Percentiles rank a stretch among this genome's conserved stretches.
Conservation (phyloP, 2,113 vertebrate species). For the Oncorhynchus gorbuscha region DNA sequence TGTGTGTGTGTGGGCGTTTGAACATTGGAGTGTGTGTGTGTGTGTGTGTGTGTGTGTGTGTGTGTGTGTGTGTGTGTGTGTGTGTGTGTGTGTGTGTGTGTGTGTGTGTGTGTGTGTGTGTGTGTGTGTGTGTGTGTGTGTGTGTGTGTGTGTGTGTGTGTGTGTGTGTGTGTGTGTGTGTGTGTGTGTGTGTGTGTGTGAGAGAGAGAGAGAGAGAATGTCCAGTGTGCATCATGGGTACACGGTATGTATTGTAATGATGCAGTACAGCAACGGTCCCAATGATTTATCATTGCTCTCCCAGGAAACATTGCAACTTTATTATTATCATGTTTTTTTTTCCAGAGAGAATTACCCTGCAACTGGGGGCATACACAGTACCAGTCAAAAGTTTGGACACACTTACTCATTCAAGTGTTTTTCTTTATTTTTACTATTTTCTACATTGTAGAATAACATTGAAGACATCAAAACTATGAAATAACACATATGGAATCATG, state of each 20-base stretch:
- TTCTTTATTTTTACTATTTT: too few species aligned
- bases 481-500: too few species aligned
- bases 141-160: not conserved
- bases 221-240: not conserved
- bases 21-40: not conserved
- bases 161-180: not conserved
- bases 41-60: not conserved
- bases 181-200: not conserved
- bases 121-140: not conserved
- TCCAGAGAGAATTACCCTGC: slow-evolving; percentile 21
- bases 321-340: slow-evolving; percentile 15
- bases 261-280: slow-evolving; percentile 8
- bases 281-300: slow-evolving; percentile 34
- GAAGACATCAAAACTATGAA: too few species aligned
- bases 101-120: not conserved
- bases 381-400: too few species aligned
- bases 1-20: not conserved
- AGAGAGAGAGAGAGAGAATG: not conserved
- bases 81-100: not conserved
- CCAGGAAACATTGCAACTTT: not conserved
- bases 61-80: not conserved
- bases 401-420: too few species aligned
- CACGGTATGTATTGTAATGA: not conserved
- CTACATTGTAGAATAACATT: too few species aligned
- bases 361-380: not conserved